phyloP scores from a whole-genome alignment of 1,140 invertebrate genomes.

The Drosophila subobscura region DNA sequence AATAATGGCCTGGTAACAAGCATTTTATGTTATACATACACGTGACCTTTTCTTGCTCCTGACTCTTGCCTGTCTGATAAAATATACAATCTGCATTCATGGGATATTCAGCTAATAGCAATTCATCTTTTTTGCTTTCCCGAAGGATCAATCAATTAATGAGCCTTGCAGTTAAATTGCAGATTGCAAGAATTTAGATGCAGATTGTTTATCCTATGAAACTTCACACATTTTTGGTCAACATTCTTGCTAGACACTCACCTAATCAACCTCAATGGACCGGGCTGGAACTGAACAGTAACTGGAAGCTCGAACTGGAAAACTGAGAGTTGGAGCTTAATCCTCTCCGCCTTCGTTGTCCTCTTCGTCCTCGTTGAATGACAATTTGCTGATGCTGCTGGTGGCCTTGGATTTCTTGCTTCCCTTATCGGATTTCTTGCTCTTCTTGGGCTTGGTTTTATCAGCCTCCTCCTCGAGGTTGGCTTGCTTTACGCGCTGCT shows the following conservation, averaged over 20 bases:
- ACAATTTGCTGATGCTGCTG: slow-evolving; percentile 55
- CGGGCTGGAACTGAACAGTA: slow-evolving; percentile 1
- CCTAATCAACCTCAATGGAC: slow-evolving; percentile 40
- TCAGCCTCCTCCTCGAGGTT: slow-evolving; percentile 24
- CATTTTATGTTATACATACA: slow-evolving; percentile 75
- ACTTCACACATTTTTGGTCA: background rate
- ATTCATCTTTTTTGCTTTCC: too few relatives aligned
- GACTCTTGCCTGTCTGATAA: too few relatives aligned
- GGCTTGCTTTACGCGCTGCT: slow-evolving; percentile 58
- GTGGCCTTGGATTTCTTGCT: slow-evolving; percentile 47
- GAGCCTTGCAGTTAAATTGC: too few relatives aligned
- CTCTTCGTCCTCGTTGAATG: slow-evolving; percentile 80
- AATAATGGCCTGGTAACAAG: slow-evolving; percentile 41
- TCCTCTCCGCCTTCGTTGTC: slow-evolving; percentile 59
- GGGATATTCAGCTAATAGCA: too few relatives aligned
- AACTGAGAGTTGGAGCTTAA: slow-evolving; percentile 12
- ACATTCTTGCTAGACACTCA: slow-evolving; percentile 11
- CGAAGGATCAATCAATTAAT: too few relatives aligned
- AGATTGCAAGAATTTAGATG: too few relatives aligned
- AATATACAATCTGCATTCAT: too few relatives aligned
- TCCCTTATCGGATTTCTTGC: slow-evolving; percentile 21
- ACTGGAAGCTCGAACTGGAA: background rate
- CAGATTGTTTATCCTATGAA: slow-evolving; percentile 2
- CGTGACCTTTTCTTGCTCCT: slow-evolving; percentile 59
- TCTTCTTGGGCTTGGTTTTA: slow-evolving; percentile 28